phyloP scores from a whole-genome alignment of 2,888 invertebrate genomes.

The Cheilosia soror region DNA sequence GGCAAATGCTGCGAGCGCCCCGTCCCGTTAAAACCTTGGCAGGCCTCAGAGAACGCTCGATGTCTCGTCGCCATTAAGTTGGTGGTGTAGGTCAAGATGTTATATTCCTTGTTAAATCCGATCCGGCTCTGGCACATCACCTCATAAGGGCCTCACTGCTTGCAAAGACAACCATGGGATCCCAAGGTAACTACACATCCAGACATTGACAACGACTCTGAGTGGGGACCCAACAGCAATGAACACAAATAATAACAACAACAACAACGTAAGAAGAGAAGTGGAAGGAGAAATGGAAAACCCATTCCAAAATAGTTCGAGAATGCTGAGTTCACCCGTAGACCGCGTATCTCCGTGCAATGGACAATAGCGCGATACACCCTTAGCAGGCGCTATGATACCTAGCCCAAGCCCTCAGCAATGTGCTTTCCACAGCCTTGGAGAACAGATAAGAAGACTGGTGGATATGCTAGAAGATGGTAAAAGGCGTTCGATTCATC shows the following conservation, averaged over 20 bases:
- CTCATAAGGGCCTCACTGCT: too few species aligned
- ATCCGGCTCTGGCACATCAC: slow-evolving; percentile 48
- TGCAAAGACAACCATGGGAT: too few species aligned
- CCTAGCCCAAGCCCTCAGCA: neutral
- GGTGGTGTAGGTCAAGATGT: slow-evolving; percentile 45
- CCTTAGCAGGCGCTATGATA: too few species aligned
- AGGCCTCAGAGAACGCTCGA: slow-evolving; percentile 51
- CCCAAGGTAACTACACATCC: too few species aligned
- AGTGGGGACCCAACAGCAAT: too few species aligned
- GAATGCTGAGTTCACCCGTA: too few species aligned
- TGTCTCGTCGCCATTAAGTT: slow-evolving; percentile 44
- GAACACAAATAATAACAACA: too few species aligned
- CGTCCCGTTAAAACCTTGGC: slow-evolving; percentile 63
- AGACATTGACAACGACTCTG: too few species aligned
- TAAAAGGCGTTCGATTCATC: slow-evolving; percentile 11
- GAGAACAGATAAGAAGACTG: neutral
- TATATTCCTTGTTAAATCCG: slow-evolving; percentile 44
- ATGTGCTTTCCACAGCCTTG: neutral
- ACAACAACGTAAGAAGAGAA: too few species aligned
- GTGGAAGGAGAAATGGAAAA: neutral
- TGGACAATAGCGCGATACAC: too few species aligned
- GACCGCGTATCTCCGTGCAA: too few species aligned
- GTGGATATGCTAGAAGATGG: slow-evolving; percentile 7
- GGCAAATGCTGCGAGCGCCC: slow-evolving; percentile 48
- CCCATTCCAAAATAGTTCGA: too few species aligned